phyloP scores from a whole-genome alignment of 2,888 invertebrate species.

The Andrena minutula region DNA sequence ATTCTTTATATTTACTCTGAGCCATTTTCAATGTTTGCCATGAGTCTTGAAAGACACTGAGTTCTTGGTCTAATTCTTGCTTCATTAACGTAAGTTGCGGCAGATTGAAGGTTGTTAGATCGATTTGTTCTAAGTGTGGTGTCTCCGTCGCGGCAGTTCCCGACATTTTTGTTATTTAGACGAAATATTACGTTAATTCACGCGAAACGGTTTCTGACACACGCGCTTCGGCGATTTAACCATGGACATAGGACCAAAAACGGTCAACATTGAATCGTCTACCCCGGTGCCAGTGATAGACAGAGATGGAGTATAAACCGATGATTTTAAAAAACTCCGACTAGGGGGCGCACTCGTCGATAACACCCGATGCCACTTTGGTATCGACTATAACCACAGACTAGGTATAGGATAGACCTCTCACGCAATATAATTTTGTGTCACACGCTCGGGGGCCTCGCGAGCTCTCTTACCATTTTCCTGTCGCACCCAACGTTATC shows the following conservation, averaged over 20 bases:
- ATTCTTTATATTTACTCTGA: constrained; percentile 95
- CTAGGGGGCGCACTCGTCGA: constrained; percentile 1
- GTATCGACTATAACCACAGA: too few species aligned
- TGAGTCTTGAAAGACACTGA: constrained; percentile 95
- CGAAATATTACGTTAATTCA: background rate
- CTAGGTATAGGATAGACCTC: too few species aligned
- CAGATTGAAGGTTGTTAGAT: constrained; percentile 92
- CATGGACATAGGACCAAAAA: constrained; percentile 56
- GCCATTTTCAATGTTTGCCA: constrained; percentile 95
- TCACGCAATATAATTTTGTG: too few species aligned
- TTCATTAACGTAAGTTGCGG: constrained; percentile 94
- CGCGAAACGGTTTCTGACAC: constrained; percentile 6
- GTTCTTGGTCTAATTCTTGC: constrained; percentile 96
- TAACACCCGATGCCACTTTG: too few species aligned
- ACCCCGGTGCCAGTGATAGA: background rate
- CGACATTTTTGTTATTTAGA: constrained; percentile 85
- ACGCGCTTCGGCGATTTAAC: constrained; percentile 29
- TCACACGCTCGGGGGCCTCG: too few species aligned
- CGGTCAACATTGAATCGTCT: constrained; percentile 53
- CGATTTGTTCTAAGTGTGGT: constrained; percentile 91
- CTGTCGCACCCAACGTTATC: too few species aligned
- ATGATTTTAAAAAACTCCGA: background rate
- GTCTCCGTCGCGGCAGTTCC: constrained; percentile 88
- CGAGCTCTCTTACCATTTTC: too few species aligned
- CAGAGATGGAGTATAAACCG: background rate